These are phyloP conservation scores for Sphaeramia orbicularis DNA, from an alignment of 2,797 vertebrate species.

Conservation along the genomic window DNA sequence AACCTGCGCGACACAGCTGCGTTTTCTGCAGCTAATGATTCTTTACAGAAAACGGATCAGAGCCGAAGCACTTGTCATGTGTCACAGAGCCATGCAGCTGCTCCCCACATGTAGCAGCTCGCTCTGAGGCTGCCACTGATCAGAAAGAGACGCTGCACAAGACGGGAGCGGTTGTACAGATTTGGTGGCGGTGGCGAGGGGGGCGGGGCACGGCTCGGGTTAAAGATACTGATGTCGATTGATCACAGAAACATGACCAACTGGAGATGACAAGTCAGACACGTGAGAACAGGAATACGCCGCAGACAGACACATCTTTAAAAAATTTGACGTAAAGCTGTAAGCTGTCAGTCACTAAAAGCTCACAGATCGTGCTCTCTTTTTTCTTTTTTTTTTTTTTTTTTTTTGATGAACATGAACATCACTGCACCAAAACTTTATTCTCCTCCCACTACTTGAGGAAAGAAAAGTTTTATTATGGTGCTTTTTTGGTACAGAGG, in stretches of 20 bases:
- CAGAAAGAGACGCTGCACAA: conserved; percentile 56
- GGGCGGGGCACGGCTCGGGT: conserved; percentile 20
- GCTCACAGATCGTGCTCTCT: conserved; percentile 40
- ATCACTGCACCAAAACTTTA: conserved; percentile 50
- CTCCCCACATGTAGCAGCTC: conserved; percentile 21
- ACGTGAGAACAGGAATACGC: conserved; percentile 38
- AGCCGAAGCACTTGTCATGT: conserved; percentile 76
- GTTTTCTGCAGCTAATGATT: conserved; percentile 79
- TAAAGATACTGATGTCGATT: conserved; percentile 56
- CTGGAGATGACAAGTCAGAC: conserved; percentile 68
- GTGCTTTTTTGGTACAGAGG: conserved; percentile 42
- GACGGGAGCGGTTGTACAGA: conserved; percentile 31
- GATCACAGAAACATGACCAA: conserved; percentile 70
- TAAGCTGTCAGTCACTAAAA: conserved; percentile 74
- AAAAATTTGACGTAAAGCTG: conserved; percentile 65
- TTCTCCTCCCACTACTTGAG: conserved; percentile 38
- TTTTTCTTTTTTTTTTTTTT: conserved; percentile 9
- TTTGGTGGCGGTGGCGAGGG: conserved; percentile 10
- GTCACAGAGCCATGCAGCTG: conserved; percentile 69
- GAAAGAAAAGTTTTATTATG: conserved; percentile 59
- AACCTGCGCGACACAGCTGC: conserved; percentile 72
- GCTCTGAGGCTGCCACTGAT: conserved; percentile 57
- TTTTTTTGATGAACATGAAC: conserved; percentile 29
- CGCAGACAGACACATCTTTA: conserved; percentile 59
- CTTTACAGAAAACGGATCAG: conserved; percentile 78